Conservation (phyloP, 1,140 invertebrate genomes). For the Scaptomyza pallida region DNA sequence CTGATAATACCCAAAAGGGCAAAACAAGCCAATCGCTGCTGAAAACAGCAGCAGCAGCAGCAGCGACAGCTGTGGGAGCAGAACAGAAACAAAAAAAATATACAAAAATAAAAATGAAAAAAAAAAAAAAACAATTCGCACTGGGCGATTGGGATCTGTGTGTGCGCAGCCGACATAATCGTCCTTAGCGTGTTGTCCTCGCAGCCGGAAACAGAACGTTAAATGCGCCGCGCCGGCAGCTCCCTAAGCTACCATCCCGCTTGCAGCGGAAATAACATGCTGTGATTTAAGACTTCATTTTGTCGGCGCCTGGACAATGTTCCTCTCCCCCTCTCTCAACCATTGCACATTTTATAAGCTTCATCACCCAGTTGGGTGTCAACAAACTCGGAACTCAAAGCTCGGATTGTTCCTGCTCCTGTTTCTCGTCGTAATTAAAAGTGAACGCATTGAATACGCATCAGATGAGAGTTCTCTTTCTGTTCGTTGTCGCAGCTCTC, state of each 20-base stretch:
- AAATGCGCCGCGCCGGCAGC: conserved; percentile 49
- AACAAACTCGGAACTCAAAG: not conserved
- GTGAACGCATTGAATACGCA: conserved; percentile 23
- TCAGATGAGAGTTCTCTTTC: conserved; percentile 18
- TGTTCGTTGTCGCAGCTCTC: conserved; percentile 33
- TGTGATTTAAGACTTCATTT: conserved; percentile 83
- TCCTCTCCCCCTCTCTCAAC: not conserved
- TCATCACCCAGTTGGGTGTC: not conserved
- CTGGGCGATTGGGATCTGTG: conserved; percentile 63
- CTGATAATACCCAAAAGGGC: conserved; percentile 68
- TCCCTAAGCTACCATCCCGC: conserved; percentile 6
- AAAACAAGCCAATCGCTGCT: conserved; percentile 65
- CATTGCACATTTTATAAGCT: conserved; percentile 16
- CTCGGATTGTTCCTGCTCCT: conserved; percentile 15
- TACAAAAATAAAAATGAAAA: not conserved
- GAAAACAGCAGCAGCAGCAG: conserved; percentile 21
- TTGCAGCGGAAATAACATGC: conserved; percentile 78
- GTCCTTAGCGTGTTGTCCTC: conserved; percentile 32
- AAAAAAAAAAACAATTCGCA: conserved; percentile 60
- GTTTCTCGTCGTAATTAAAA: conserved; percentile 37
- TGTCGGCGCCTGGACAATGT: conserved; percentile 45
- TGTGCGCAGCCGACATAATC: conserved; percentile 43
- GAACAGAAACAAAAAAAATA: conserved; percentile 14
- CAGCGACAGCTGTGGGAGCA: too few relatives aligned
- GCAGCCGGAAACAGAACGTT: conserved; percentile 64